phyloP scores from a whole-genome alignment of 2,888 invertebrate genomes.

The Harpagoxenus sublaevis region DNA sequence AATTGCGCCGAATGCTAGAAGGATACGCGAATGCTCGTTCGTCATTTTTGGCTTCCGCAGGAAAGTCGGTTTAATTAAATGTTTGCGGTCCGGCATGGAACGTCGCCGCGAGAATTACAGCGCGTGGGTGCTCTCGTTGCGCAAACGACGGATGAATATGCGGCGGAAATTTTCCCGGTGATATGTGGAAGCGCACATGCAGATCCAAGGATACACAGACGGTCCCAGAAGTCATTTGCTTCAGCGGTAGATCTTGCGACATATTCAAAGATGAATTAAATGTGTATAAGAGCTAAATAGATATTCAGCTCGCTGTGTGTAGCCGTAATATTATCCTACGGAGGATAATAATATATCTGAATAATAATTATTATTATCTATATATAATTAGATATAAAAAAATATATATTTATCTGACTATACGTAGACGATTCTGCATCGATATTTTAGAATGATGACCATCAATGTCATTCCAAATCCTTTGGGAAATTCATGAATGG shows the following conservation, averaged over 20 bases:
- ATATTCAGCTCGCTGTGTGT: not conserved
- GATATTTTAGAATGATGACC: not conserved
- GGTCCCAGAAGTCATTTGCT: constrained; percentile 27
- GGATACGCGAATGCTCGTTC: not conserved
- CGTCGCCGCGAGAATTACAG: constrained; percentile 20
- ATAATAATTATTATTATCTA: not conserved
- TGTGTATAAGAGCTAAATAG: not conserved
- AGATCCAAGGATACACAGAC: not conserved
- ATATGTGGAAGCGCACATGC: not conserved
- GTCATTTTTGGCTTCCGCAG: constrained; percentile 33
- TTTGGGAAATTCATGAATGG: not conserved
- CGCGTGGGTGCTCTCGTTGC: constrained; percentile 17
- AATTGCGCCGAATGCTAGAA: constrained; percentile 22
- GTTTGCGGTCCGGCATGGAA: constrained; percentile 10
- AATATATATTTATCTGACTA: not conserved
- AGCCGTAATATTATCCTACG: not conserved
- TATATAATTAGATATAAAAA: no score
- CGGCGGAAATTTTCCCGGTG: constrained; percentile 12
- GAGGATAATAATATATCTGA: not conserved
- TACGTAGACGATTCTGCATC: not conserved
- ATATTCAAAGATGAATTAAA: not conserved
- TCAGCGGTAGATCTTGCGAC: not conserved
- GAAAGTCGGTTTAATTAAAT: constrained; percentile 46
- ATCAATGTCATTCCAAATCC: not conserved
- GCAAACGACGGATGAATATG: constrained; percentile 21